Base-by-base conservation (phyloP, 2,797 vertebrate species). In the Melanitta fusca region DNA sequence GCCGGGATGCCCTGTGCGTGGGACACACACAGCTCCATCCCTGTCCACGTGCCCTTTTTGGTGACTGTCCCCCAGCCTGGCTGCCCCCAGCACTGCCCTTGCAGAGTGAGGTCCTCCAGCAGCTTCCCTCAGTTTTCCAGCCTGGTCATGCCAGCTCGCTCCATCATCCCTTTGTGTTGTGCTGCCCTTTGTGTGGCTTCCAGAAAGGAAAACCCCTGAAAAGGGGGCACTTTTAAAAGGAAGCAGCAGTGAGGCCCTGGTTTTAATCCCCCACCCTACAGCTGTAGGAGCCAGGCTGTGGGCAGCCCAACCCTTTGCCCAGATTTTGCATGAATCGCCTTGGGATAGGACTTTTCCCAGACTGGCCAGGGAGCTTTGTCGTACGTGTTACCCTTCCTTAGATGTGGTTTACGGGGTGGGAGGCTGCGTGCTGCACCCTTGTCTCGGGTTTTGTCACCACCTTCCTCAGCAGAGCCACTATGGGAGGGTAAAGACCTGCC, bases 131-230 rank as follows among this genome's bases (percentile, higher is more conserved):
- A 28, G 66, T 89, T 92, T 91, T 91, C 65, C 82, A 1, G 2
- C 65, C 58, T 0, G 0, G 77, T 96, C 95, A 88, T 88, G 77
- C 85, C 89, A 85, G 85, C 80, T 19, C 80, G 87, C 30, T 75
- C 80, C 82, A 80, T 94, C 89, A 72, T 89, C 58, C 85, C 34
- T 93, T 94, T 95, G 89, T 91, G 82, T 78, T 91, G 15, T 88
- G 34, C 82, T 85, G 85, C 60, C 43, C 83, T 95, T 85, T 92
- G 86, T 96, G 88, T 92, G 80, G 95, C 72, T 96, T 95, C 90
- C 89, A 94, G 96, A 95, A 96, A 8, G 58, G 80, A 89, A 90
- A 90, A 34, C 25, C 85, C 57, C 85, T 93, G 89, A 90, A 95
- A 95, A 95, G n/a, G 39, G 88, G 71, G 60, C 74, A 73, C 93